These are phyloP conservation scores for Danionella dracula DNA, from an alignment of 2,797 vertebrate species.

Conservation along the genomic window DNA sequence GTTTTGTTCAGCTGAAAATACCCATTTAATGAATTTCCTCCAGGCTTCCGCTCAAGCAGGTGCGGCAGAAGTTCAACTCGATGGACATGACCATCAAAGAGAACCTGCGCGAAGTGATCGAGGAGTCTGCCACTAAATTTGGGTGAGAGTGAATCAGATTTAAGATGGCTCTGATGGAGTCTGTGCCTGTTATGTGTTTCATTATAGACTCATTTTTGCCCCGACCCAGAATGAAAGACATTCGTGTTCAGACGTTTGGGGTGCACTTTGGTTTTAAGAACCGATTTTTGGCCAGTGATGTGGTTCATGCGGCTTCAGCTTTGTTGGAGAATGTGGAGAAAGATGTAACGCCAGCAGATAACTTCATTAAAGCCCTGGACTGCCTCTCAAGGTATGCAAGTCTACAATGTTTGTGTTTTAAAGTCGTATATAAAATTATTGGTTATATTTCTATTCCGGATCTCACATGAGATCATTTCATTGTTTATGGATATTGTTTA, in stretches of 20 bases:
- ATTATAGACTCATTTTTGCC: background rate
- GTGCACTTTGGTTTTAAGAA: conserved; percentile 96
- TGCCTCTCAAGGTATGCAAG: conserved; percentile 84
- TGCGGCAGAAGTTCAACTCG: conserved; percentile 90
- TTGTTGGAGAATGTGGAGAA: conserved; percentile 87
- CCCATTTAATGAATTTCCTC: background rate
- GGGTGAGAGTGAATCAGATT: conserved; percentile 65
- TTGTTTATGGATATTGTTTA: too few species aligned
- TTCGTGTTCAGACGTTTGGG: conserved; percentile 92
- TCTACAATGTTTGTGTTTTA: too few species aligned
- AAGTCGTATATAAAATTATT: too few species aligned
- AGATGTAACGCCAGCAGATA: conserved; percentile 72
- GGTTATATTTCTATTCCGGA: too few species aligned
- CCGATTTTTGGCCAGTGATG: conserved; percentile 89
- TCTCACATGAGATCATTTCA: too few species aligned
- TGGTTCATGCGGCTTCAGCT: conserved; percentile 84
- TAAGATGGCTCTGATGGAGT: too few species aligned
- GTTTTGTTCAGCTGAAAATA: too few species aligned
- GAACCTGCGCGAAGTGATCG: conserved; percentile 91
- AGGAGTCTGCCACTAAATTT: conserved; percentile 96
- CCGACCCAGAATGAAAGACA: conserved; percentile 86
- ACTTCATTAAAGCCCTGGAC: conserved; percentile 93
- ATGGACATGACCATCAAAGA: conserved; percentile 96
- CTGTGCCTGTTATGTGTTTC: background rate
- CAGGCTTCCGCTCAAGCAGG: conserved; percentile 91